These are phyloP conservation scores for Pavo muticus DNA, from an alignment of 2,113 vertebrate species.

Conservation along the genomic window DNA sequence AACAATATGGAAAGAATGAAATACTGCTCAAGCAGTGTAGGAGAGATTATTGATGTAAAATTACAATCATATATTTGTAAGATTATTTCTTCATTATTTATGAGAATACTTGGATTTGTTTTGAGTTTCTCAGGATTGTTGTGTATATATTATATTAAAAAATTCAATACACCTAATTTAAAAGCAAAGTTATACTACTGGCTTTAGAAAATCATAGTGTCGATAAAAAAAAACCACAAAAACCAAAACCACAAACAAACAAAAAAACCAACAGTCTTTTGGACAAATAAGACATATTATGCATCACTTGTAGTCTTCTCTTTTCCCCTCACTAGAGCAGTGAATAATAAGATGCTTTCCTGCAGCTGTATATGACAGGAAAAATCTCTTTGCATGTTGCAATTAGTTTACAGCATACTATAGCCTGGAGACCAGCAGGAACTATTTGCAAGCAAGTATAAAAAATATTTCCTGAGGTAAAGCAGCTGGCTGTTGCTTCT, in stretches of 20 bases:
- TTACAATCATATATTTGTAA: background rate
- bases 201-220: background rate
- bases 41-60: background rate
- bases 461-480: slow-evolving; percentile 50
- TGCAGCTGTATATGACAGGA: slow-evolving; percentile 5
- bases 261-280: background rate
- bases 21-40: background rate
- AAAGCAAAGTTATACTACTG: background rate
- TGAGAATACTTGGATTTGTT: background rate
- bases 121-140: background rate
- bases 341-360: background rate
- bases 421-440: background rate
- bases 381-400: slow-evolving; percentile 32
- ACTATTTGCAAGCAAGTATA: slow-evolving; percentile 46
- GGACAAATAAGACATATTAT: background rate
- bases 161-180: accelerated
- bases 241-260: background rate
- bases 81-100: background rate
- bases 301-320: background rate
- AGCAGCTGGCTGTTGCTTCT: background rate
- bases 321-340: background rate
- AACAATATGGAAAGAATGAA: background rate
- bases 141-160: background rate
- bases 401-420: slow-evolving; percentile 72
- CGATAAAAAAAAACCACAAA: background rate